These are phyloP conservation scores for Platysteira castanea DNA, from an alignment of 2,113 vertebrate species.

Conservation along the genomic window DNA sequence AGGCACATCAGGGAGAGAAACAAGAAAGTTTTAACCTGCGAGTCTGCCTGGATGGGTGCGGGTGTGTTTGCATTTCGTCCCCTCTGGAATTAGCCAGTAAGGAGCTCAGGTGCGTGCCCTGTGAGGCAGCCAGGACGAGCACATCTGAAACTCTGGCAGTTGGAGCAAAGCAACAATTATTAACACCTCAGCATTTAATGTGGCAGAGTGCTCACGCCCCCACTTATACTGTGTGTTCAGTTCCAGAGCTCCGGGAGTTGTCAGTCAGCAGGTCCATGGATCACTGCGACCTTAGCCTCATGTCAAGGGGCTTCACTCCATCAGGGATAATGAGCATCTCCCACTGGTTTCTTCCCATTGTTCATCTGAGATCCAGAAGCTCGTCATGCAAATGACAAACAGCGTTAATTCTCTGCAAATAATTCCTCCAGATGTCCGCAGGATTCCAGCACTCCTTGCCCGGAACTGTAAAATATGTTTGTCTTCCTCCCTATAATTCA, in stretches of 20 bases:
- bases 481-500: slow-evolving; percentile 63
- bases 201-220: slow-evolving; percentile 14
- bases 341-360: slow-evolving; percentile 48
- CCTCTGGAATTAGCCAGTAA: background rate
- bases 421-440: slow-evolving; percentile 71
- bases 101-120: background rate
- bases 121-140: background rate
- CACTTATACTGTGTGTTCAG: slow-evolving; percentile 12
- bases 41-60: background rate
- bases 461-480: slow-evolving; percentile 70
- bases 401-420: slow-evolving; percentile 73
- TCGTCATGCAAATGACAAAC: slow-evolving; percentile 67
- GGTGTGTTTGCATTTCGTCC: background rate
- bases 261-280: slow-evolving; percentile 45
- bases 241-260: slow-evolving; percentile 37
- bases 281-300: slow-evolving; percentile 54
- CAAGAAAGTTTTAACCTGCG: background rate
- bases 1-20: background rate
- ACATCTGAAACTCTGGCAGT: background rate
- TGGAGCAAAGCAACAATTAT: slow-evolving; percentile 28
- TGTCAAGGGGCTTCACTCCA: slow-evolving; percentile 51
- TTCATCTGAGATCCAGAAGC: slow-evolving; percentile 64
- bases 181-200: slow-evolving; percentile 34
- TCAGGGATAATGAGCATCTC: slow-evolving; percentile 66
- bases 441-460: slow-evolving; percentile 58